A percentile compares a stretch with the other conserved stretches of the same genome.
These are phyloP conservation scores for Dendrophyllia cribrosa DNA, from an alignment of 64 coral and sea anemone genomes.

Conservation along the genomic window DNA sequence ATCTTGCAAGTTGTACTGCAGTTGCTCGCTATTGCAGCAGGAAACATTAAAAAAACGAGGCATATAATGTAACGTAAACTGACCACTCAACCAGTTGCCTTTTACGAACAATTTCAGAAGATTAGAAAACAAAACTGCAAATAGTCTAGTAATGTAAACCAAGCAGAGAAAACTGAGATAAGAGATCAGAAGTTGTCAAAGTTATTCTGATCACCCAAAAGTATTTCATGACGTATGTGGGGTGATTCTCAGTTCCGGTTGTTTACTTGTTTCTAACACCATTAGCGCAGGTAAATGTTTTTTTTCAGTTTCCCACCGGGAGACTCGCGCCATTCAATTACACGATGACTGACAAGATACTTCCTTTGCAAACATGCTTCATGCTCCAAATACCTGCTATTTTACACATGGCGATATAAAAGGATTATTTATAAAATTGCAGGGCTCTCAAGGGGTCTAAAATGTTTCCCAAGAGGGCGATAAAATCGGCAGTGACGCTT, in stretches of 20 bases:
- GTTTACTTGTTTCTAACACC: background rate
- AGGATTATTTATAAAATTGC: background rate
- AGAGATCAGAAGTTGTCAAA: background rate
- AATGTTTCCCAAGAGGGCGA: background rate
- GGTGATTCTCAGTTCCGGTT: background rate
- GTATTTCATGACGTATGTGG: background rate
- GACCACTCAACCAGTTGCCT: background rate
- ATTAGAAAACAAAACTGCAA: background rate
- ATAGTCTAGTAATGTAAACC: background rate
- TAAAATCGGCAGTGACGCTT: background rate
- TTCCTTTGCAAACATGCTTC: background rate
- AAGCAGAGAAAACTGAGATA: background rate
- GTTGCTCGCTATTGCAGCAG: too few species aligned
- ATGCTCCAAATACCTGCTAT: background rate
- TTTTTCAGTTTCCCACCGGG: background rate
- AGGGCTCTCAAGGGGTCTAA: background rate
- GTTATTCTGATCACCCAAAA: conserved; percentile 25
- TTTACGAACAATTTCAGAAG: background rate
- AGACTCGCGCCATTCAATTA: conserved; percentile 16
- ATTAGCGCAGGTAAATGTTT: background rate
- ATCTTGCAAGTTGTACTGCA: too few species aligned
- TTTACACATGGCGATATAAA: conserved; percentile 15
- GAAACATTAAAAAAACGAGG: too few species aligned
- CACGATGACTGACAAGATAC: background rate
- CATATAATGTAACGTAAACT: background rate